Evolutionary conservation across 2,888 invertebrate genomes (phyloP).

Genomic region (Drosophila neotestacea): DNA sequence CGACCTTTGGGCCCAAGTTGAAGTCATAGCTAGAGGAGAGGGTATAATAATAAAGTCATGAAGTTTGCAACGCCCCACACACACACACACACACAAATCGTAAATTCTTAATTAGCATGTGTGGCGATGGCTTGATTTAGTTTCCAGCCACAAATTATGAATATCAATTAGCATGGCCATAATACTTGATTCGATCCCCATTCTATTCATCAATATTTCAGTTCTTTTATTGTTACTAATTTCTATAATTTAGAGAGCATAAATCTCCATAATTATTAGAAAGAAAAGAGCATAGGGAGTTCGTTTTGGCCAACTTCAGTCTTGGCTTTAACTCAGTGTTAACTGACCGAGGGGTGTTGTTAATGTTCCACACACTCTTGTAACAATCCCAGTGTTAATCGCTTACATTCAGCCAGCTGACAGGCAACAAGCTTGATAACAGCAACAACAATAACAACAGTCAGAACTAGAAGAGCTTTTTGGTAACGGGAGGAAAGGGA

Average conservation of each 20-base stretch:
- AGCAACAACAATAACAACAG: conserved; percentile 30
- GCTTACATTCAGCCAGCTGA: conserved; percentile 65
- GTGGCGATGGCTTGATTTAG: conserved; percentile 43
- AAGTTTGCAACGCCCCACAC: conserved; percentile 45
- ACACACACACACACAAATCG: conserved; percentile 33
- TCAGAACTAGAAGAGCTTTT: conserved; percentile 2
- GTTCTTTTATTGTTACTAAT: conserved; percentile 17
- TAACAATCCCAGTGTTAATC: conserved; percentile 72
- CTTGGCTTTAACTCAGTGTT: background rate
- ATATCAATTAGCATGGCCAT: conserved; percentile 40
- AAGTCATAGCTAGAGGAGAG: background rate
- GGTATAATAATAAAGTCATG: conserved; percentile 59
- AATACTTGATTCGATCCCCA: conserved; percentile 18
- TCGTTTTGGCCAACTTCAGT: background rate
- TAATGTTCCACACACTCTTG: conserved; percentile 52
- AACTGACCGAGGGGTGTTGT: conserved; percentile 31
- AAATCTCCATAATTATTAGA: background rate
- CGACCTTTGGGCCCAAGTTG: conserved; percentile 47
- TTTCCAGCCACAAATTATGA: conserved; percentile 24
- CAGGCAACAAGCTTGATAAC: conserved; percentile 65
- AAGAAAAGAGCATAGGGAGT: conserved; percentile 30
- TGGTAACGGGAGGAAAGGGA: conserved; percentile 11
- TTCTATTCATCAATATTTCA: conserved; percentile 7
- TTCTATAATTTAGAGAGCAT: conserved; percentile 25
- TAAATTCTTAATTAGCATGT: conserved; percentile 54